phyloP scores from a whole-genome alignment of 2,797 vertebrate species.

The Poeciliopsis turneri region DNA sequence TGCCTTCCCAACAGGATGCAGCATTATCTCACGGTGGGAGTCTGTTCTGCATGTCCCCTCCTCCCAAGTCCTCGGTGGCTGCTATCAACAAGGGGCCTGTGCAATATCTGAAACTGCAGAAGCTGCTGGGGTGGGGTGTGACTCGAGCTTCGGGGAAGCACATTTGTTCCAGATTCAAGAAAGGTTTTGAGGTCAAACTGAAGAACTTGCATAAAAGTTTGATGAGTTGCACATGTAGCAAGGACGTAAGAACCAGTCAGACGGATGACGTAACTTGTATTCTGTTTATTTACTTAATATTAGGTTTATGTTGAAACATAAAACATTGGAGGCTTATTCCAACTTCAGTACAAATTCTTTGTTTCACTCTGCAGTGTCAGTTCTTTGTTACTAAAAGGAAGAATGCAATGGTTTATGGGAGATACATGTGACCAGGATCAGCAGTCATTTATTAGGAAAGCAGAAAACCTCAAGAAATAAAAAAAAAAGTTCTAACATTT shows the following conservation, averaged over 20 bases:
- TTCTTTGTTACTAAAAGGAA: neutral
- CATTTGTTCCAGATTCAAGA: slow-evolving; percentile 13
- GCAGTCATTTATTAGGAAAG: neutral
- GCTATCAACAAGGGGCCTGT: slow-evolving; percentile 44
- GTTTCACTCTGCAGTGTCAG: neutral
- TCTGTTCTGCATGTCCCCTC: slow-evolving; percentile 34
- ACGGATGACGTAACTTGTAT: neutral
- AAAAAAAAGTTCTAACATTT: neutral
- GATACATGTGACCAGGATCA: neutral
- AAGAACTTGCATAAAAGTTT: slow-evolving; percentile 46
- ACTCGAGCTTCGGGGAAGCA: slow-evolving; percentile 46
- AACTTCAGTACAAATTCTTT: neutral
- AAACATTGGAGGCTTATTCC: neutral
- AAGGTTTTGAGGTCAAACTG: slow-evolving; percentile 56
- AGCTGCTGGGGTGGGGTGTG: slow-evolving; percentile 37
- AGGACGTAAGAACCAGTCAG: neutral
- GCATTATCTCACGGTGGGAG: slow-evolving; percentile 42
- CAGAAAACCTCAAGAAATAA: neutral
- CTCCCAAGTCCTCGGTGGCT: slow-evolving; percentile 30
- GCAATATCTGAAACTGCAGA: slow-evolving; percentile 43
- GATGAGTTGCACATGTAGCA: slow-evolving; percentile 34
- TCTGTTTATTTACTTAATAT: neutral
- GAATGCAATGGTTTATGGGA: neutral
- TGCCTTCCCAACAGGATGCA: slow-evolving; percentile 56
- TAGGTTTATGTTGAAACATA: neutral